A percentile compares a stretch with the other conserved stretches of the same genome.
These are phyloP conservation scores for Copidosoma aretas DNA, from an alignment of 2,888 invertebrate genomes.

Conservation along the genomic window DNA sequence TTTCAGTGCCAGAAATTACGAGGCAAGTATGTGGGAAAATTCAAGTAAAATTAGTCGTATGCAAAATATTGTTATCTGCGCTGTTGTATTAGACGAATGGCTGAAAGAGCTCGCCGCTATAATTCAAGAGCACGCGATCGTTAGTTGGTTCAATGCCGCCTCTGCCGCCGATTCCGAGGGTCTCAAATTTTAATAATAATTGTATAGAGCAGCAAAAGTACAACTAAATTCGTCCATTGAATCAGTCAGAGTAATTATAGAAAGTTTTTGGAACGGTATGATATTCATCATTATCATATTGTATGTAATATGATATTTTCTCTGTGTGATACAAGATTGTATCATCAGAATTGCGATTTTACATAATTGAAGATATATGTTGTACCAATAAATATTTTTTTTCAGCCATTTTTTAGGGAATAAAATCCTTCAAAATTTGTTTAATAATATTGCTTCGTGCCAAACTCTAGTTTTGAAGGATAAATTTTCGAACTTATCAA, in stretches of 20 bases:
- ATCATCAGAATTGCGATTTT: too few species aligned
- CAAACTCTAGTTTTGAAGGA: too few species aligned
- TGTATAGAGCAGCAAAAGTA: neutral
- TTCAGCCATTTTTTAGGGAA: too few species aligned
- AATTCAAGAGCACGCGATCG: slow-evolving; percentile 89
- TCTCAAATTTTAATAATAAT: neutral
- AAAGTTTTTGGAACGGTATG: too few species aligned
- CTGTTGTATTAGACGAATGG: slow-evolving; percentile 93
- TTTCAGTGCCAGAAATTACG: slow-evolving; percentile 46
- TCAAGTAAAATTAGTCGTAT: slow-evolving; percentile 59
- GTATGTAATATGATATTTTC: too few species aligned
- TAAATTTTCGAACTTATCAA: too few species aligned
- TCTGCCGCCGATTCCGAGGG: slow-evolving; percentile 14
- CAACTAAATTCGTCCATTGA: neutral
- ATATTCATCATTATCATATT: too few species aligned
- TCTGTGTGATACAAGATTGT: too few species aligned
- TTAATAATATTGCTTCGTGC: too few species aligned
- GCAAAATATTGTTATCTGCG: slow-evolving; percentile 76
- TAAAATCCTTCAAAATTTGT: too few species aligned
- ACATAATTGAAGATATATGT: too few species aligned
- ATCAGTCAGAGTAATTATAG: neutral
- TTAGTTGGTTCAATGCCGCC: slow-evolving; percentile 47
- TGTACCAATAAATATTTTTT: too few species aligned
- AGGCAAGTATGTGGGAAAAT: slow-evolving; percentile 54
- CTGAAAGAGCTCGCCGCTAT: slow-evolving; percentile 93